Base-by-base conservation (phyloP, 2,797 vertebrate genomes). In the Bovichtus variegatus region DNA sequence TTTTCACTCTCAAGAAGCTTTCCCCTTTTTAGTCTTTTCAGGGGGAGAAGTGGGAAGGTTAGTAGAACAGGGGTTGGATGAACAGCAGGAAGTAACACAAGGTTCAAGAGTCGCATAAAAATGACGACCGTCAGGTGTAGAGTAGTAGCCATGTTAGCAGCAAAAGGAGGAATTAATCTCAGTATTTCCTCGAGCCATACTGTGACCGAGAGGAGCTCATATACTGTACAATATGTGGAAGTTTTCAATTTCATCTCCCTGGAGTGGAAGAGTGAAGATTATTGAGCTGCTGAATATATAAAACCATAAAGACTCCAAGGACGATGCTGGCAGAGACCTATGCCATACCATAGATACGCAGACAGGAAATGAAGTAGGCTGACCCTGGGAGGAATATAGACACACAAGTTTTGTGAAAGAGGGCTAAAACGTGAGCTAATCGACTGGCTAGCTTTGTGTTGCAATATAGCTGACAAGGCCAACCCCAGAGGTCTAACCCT, bases 291-390 rank as follows among this genome's bases (percentile, higher is more conserved):
- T 3, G n/a, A 78, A 67, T 80, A 76, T 80, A 59, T n/a, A n/a
- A n/a, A 83, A 69, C 66, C 54, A 43, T 46, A 66, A 81, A 77
- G 70, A 71, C 71, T 68, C 46, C 31, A 50, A 71, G 71, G 68
- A 82, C 13, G 5, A 58, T 19, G 41, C 59, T 71, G 64, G 70
- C 49, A 44, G 76, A 80, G 54, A 75, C 29, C 54, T 41, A 23
- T 73, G 72, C 57, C n/a, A 67, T 71, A 68, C 60, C 68, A 71
- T 46, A 87, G 81, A 83, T 86, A 82, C 80, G 84, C 71, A 77
- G 62, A 73, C 83, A 87, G 82, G 85, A 89, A 89, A 87, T 86
- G 40, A 85, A 87, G 46, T 53, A 27, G 65, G 55, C 71, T 59
- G 65, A 43, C 4, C 18, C 69, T 40, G 53, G 53, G 49, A 61